Evolutionary conservation across 2,888 invertebrate species (phyloP), one percentile per base, ranked within the genome.

Genomic region (Trichopoda pennipes): DNA sequence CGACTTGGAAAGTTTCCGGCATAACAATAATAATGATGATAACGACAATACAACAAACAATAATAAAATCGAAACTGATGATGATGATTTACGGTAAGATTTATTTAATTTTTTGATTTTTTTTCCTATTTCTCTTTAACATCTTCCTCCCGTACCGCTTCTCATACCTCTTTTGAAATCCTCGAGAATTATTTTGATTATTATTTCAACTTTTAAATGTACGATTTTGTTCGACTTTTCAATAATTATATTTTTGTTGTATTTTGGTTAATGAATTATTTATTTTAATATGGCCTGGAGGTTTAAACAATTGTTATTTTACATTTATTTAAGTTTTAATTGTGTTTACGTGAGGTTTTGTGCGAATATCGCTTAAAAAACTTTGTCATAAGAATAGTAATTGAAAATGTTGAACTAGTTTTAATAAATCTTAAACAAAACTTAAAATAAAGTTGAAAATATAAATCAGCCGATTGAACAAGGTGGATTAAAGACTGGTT

Each of bases 1-100:
- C 84, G 85, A 88, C 89, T 89, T 90, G 89, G 89, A 89, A 89
- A 89, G 89, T 89, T 89, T 89, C 89, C 90, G 89, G 89, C 89
- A 88, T 88, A 85, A 88, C 86, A 86, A 85, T 78, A 64, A 75
- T 84, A 85, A 86, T 85, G 86, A 85, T 78, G 60, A 75, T 84
- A 85, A 87, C 85, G 85, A 81, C 73, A 70, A 70, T 69, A 53
- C 72, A 73, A 70, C 42, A 44, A 64, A 58, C 49, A 56, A 35
- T 53, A 55, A 14, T 35, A 60, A 64, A n/a, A n/a, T n/a, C 63
- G 64, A 76, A 35, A 81, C 69, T 72, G 84, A 85, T 61, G 86
- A 85, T 86, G 88, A 88, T 84, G 88, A 86, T 84, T 87, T 90
- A 87, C 87, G 88, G 89, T 89, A 86, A 88, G 90, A 72, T 79